A percentile compares a stretch with the other conserved stretches of the same genome.
Conservation (phyloP, 2,113 vertebrate species). For the Scytalopus superciliaris region DNA sequence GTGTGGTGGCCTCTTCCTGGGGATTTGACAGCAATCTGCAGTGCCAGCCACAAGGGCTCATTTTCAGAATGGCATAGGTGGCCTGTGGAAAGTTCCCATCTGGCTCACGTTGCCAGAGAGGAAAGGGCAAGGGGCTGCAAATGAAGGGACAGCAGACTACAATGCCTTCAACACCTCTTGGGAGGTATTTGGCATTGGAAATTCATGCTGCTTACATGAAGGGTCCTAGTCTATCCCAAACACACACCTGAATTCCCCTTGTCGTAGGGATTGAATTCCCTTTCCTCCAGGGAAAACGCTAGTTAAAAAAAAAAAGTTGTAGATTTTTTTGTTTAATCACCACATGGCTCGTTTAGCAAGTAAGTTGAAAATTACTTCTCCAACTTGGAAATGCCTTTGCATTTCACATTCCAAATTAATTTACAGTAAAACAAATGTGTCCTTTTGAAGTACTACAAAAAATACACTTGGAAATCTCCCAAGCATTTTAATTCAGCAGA, state of each 20-base stretch:
- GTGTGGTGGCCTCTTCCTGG: accelerated
- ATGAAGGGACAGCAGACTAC: neutral
- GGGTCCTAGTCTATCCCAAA: neutral
- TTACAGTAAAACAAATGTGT: neutral
- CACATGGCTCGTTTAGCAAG: neutral
- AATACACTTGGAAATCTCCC: constrained; percentile 11
- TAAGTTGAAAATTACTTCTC: constrained; percentile 6
- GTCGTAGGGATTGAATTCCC: neutral
- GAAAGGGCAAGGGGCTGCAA: neutral
- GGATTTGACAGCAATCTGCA: neutral
- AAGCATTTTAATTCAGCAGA: neutral
- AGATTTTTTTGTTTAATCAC: neutral
- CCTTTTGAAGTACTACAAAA: neutral
- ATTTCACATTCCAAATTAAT: neutral
- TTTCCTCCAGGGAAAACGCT: neutral
- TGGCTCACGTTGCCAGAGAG: neutral
- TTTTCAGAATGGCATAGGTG: neutral
- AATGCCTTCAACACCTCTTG: neutral
- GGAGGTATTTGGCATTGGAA: neutral
- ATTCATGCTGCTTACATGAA: neutral
- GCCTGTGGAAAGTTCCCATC: neutral
- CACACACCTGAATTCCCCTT: neutral
- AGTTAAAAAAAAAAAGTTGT: neutral
- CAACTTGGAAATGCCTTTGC: neutral
- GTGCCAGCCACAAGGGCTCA: neutral